Evolutionary conservation across 2,797 vertebrate species (phyloP).

Genomic region (Iguana delicatissima): DNA sequence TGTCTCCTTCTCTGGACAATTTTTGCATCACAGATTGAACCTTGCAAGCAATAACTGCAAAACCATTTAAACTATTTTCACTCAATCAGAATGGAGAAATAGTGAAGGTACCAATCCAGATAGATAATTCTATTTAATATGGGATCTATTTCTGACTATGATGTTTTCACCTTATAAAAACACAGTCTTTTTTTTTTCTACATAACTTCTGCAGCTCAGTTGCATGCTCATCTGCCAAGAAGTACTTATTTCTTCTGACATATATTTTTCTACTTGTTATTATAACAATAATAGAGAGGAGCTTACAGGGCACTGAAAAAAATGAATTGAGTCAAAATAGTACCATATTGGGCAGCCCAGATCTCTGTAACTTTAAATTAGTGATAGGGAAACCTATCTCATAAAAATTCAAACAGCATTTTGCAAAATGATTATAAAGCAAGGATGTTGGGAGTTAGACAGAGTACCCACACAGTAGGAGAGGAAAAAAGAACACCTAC

Average conservation of each 20-base stretch:
- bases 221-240: slow-evolving; percentile 29
- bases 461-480: slow-evolving; percentile 75
- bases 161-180: slow-evolving; percentile 14
- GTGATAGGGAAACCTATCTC: slow-evolving; percentile 73
- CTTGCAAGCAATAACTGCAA: background rate
- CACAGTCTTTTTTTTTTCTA: slow-evolving; percentile 55
- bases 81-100: background rate
- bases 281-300: slow-evolving; percentile 66
- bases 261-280: slow-evolving; percentile 67
- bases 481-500: slow-evolving; percentile 76
- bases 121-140: background rate
- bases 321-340: slow-evolving; percentile 75
- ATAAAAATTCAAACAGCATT: slow-evolving; percentile 77
- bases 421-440: slow-evolving; percentile 73
- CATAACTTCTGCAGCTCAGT: slow-evolving; percentile 49
- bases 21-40: background rate
- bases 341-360: slow-evolving; percentile 73
- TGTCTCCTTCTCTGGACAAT: background rate
- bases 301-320: slow-evolving; percentile 71
- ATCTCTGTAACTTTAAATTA: slow-evolving; percentile 74
- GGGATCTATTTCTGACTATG: slow-evolving; percentile 16
- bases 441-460: slow-evolving; percentile 73
- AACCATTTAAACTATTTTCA: background rate
- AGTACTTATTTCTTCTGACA: slow-evolving; percentile 60
- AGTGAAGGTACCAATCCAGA: background rate